A percentile compares a stretch with the other conserved stretches of the same genome.
These are phyloP conservation scores for Teleogryllus occipitalis DNA, from an alignment of 1,140 invertebrate species.

Conservation along the genomic window DNA sequence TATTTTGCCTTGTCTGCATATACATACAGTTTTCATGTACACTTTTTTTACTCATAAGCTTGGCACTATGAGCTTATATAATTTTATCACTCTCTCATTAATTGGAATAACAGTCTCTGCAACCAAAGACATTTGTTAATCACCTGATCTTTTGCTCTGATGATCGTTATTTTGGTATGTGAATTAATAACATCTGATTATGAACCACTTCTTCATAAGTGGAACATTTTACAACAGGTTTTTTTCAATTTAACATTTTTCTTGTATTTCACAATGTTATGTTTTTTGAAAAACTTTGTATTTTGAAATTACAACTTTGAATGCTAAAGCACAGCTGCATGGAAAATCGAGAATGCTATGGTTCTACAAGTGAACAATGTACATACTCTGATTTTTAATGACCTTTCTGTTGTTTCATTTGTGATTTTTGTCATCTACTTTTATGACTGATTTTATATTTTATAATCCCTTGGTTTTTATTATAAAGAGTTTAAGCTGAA, in stretches of 20 bases:
- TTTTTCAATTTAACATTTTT: background rate
- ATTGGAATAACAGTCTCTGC: background rate
- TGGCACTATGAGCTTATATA: background rate
- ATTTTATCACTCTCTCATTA: background rate
- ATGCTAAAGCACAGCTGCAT: background rate
- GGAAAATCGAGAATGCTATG: constrained; percentile 1
- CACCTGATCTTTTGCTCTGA: background rate
- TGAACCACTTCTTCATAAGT: background rate
- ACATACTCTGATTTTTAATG: background rate
- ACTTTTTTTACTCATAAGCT: background rate
- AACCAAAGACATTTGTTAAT: no score
- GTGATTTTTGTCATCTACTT: background rate
- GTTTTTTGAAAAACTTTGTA: background rate
- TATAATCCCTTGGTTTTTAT: background rate
- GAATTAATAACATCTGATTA: background rate
- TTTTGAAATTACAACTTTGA: background rate
- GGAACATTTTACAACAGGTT: background rate
- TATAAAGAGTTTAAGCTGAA: background rate
- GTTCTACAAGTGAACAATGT: background rate
- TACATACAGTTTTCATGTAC: background rate
- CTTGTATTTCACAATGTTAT: background rate
- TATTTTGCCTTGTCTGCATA: background rate
- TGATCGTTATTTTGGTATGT: background rate
- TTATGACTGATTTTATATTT: background rate
- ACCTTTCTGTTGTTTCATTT: background rate